Base-by-base conservation (phyloP, 2,113 vertebrate genomes). In the Trachemys scripta region DNA sequence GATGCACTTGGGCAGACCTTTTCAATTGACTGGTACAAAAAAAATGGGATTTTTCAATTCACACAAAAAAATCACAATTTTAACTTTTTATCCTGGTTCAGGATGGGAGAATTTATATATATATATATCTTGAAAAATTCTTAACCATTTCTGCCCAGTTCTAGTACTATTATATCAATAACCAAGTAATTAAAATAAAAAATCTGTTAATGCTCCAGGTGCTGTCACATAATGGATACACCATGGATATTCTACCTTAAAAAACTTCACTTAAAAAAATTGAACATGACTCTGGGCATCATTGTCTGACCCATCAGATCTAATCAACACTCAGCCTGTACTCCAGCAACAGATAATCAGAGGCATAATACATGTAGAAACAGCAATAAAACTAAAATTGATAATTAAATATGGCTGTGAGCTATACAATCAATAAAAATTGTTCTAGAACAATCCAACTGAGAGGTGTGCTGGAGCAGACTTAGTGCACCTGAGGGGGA, bases 281-380 rank as follows among this genome's bases (percentile, higher is more conserved):
- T 45, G 75, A 65, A 54, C 83, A 27, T 24, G 82, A 8, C 12
- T 54, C 5, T 8, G 4, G 4, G 0, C n/a, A 93, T 27, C 19
- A 29, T 53, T 82, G 29, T 59, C 92, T 92, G 5, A 69, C 5
- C 0, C 2, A 35, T 59, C 51, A 62, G 8, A 47, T 0, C 0
- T 3, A 22, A 87, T 65, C 31, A 84, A 5, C 8, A 20, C 35
- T n/a, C 65, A 72, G 20, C 19, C 65, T 72, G 19, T n/a, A 69
- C 14, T 38, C 4, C 35, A 38, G 8, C 35, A 72, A 38, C 65
- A 72, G 17, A 38, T 38, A n/a, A 38, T 72, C 17, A 1, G 1
- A 16, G 9, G 54, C 82, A 87, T 5, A 85, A n/a, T 35, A 51
- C 5, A 4, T 1, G 35, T 35, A 62, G 90, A 84, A 17, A 9